A percentile compares a stretch with the other conserved stretches of the same genome.
Conservation (phyloP, 2,888 invertebrate genomes). For the Tetheella fluctuosa region DNA sequence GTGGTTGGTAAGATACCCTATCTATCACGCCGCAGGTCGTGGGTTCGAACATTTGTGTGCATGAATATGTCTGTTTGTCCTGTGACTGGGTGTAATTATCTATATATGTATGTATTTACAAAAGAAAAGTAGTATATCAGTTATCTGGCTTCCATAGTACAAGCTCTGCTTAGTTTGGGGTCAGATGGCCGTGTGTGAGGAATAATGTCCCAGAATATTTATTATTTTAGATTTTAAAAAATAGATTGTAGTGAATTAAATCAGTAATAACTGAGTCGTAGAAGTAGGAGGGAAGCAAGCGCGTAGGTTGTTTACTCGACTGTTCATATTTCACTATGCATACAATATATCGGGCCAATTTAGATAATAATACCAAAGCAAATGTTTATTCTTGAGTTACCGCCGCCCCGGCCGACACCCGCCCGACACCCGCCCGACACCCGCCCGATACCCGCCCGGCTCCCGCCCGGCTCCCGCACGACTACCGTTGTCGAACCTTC, state of each 20-base stretch:
- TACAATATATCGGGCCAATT: conserved; percentile 46
- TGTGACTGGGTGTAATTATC: no score
- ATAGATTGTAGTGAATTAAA: neutral
- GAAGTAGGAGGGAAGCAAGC: neutral
- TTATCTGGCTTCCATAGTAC: no score
- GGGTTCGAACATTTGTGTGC: no score
- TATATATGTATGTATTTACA: no score
- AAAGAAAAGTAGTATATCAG: no score
- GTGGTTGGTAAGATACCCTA: no score
- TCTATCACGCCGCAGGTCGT: no score
- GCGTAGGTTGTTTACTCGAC: conserved; percentile 18
- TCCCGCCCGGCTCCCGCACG: neutral
- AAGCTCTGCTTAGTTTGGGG: no score
- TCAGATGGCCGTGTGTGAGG: no score
- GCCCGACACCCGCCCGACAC: neutral
- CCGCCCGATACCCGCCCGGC: neutral
- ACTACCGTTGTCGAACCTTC: neutral
- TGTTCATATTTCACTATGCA: conserved; percentile 28
- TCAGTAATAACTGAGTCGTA: neutral
- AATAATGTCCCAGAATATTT: no score
- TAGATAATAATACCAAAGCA: conserved; percentile 43
- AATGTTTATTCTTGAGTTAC: conserved; percentile 37
- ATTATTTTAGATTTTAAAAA: no score
- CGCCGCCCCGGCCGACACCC: conserved; percentile 7
- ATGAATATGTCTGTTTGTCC: no score